A percentile compares a stretch with the other conserved stretches of the same genome.
Evolutionary conservation across 1,140 invertebrate species (phyloP).

Genomic region (Cydia amplana): DNA sequence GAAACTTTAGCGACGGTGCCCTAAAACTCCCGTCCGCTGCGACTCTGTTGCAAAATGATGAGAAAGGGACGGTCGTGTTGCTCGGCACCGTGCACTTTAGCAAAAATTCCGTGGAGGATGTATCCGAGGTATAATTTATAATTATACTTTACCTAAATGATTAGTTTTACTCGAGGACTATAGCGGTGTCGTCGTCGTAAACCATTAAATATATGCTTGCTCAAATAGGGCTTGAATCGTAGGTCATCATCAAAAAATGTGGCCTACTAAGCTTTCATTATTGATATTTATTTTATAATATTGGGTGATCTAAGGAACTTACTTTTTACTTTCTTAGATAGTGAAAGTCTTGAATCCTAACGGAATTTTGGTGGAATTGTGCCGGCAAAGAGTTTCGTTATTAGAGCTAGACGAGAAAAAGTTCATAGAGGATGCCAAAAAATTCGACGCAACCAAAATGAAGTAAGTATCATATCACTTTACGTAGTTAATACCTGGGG

Average conservation of each 20-base stretch:
- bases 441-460: conserved; percentile 87
- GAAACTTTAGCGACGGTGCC: conserved; percentile 34
- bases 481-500: no score
- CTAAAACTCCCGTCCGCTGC: conserved; percentile 56
- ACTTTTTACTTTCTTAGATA: conserved; percentile 81
- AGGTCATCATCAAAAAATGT: background rate
- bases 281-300: no score
- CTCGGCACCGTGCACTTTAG: conserved; percentile 98
- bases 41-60: conserved; percentile 63
- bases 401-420: conserved; percentile 94
- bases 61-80: conserved; percentile 77
- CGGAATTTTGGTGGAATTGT: conserved; percentile 96
- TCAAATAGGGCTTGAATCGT: no score
- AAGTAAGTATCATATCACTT: conserved; percentile 49
- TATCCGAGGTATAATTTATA: conserved; percentile 74
- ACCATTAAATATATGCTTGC: no score
- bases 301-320: conserved; percentile 41
- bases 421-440: conserved; percentile 91
- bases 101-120: conserved; percentile 93
- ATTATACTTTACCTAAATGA: background rate
- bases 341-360: conserved; percentile 94
- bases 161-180: no score
- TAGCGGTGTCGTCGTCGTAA: no score
- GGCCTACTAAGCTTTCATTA: no score
- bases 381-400: conserved; percentile 90